Evolutionary conservation across 1,140 invertebrate genomes (phyloP).

Genomic region (Prorops nasuta): DNA sequence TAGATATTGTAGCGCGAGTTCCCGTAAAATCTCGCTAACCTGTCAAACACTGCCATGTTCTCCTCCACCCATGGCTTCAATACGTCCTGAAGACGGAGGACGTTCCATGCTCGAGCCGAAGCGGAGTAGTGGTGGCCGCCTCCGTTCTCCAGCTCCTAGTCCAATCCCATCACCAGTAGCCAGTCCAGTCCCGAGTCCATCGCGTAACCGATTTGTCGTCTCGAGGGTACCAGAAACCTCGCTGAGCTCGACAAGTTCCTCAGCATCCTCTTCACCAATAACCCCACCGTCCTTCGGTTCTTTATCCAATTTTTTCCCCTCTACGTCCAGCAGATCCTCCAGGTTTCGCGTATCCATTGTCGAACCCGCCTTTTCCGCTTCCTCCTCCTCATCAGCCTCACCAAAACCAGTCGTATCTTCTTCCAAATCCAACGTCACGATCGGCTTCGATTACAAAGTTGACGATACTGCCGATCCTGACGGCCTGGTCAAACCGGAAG

Average conservation of each 20-base stretch:
- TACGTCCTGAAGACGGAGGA: constrained; percentile 27
- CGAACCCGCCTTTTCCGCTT: constrained; percentile 17
- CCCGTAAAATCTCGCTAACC: constrained; percentile 66
- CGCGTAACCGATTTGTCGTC: constrained; percentile 61
- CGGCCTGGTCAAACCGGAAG: constrained; percentile 18
- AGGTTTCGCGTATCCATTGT: constrained; percentile 41
- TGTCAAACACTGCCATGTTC: constrained; percentile 55
- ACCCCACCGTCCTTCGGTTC: constrained; percentile 31
- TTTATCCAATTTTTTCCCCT: constrained; percentile 29
- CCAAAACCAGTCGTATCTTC: constrained; percentile 24
- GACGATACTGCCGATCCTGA: constrained; percentile 23
- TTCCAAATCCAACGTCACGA: constrained; percentile 21
- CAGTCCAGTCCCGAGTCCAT: constrained; percentile 63
- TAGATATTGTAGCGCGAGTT: constrained; percentile 55
- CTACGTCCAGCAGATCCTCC: constrained; percentile 16
- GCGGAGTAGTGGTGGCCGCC: constrained; percentile 57
- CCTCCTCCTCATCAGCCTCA: background rate
- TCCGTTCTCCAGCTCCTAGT: constrained; percentile 67
- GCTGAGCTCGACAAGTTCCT: constrained; percentile 40
- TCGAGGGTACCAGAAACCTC: constrained; percentile 58
- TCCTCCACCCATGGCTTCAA: constrained; percentile 35
- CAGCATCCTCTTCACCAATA: constrained; percentile 33
- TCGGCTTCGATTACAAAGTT: constrained; percentile 26
- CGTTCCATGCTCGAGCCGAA: constrained; percentile 47
- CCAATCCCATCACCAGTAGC: constrained; percentile 69